These are phyloP conservation scores for Jaculus jaculus DNA, from an alignment of 2,113 vertebrate species.

Conservation along the genomic window DNA sequence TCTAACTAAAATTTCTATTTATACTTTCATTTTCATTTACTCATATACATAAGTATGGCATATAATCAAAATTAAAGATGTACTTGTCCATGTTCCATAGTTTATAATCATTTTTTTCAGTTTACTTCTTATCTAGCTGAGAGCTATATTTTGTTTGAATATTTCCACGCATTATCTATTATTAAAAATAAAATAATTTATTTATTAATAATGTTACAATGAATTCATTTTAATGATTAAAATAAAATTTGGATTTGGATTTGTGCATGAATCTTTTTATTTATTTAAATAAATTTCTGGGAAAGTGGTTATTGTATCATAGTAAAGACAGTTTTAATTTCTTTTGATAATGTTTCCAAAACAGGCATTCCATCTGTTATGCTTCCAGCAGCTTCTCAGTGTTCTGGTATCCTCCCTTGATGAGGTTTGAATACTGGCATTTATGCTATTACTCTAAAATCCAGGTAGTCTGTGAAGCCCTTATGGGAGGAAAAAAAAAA, in stretches of 20 bases:
- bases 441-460: background rate
- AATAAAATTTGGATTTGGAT: background rate
- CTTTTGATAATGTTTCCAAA: background rate
- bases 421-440: background rate
- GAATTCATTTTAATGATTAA: background rate
- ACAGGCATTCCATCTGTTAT: background rate
- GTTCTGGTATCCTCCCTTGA: background rate
- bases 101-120: background rate
- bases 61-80: background rate
- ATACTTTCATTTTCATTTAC: background rate
- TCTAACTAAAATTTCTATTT: background rate
- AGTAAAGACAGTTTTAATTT: background rate
- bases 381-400: background rate
- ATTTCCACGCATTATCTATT: background rate
- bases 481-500: background rate
- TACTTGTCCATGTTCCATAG: background rate
- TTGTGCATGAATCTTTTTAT: background rate
- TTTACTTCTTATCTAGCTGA: background rate
- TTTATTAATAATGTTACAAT: background rate
- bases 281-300: background rate
- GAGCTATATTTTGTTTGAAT: conserved; percentile 9
- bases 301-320: background rate
- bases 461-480: background rate
- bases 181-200: background rate
- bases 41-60: background rate